phyloP scores from a whole-genome alignment of 2,888 invertebrate genomes.

The Coelinius sp. region DNA sequence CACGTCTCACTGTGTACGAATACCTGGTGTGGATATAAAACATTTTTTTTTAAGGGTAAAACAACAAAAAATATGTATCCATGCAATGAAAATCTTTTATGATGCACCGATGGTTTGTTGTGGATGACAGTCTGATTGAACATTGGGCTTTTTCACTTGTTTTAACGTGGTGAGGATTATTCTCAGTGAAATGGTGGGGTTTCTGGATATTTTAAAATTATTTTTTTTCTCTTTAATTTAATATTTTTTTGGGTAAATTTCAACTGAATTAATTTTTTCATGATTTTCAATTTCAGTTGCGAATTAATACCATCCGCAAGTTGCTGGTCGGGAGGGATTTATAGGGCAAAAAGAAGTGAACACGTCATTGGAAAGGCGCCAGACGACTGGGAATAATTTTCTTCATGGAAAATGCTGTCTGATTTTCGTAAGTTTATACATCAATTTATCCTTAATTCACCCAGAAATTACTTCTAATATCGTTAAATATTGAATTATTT shows the following conservation, averaged over 20 bases:
- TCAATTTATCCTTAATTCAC: constrained; percentile 20
- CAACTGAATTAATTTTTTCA: neutral
- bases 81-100: constrained; percentile 8
- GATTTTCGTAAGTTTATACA: constrained; percentile 21
- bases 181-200: too few relatives aligned
- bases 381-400: constrained; percentile 41
- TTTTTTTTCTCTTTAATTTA: neutral
- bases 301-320: neutral
- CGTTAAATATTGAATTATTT: neutral
- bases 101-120: neutral
- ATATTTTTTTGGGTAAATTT: neutral
- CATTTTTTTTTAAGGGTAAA: neutral
- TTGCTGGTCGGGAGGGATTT: constrained; percentile 44
- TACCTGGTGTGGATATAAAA: neutral
- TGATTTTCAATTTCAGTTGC: neutral
- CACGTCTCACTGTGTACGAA: constrained; percentile 15
- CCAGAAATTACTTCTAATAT: neutral
- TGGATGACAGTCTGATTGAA: constrained; percentile 12
- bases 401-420: constrained; percentile 38
- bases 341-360: constrained; percentile 52
- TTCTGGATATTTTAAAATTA: neutral
- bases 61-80: neutral
- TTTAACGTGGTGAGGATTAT: neutral
- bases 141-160: constrained; percentile 5
- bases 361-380: constrained; percentile 57